Evolutionary conservation across 2,888 invertebrate species (phyloP), one percentile per base, ranked within the genome.

Genomic region (Pilophorus perplexus): DNA sequence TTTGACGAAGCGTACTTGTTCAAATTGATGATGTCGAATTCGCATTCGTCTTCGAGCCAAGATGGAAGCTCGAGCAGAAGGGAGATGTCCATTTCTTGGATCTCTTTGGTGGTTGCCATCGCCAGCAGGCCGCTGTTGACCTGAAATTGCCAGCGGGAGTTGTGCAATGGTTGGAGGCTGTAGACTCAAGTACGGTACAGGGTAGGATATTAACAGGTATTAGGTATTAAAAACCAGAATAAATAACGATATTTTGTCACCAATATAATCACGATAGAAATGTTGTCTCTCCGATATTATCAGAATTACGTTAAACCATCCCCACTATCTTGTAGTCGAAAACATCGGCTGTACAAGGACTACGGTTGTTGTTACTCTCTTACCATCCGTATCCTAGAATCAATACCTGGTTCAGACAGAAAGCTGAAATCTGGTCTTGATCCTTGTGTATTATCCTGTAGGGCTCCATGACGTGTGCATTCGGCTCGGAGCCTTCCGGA

Each of bases 381-480:
- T n/a, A n/a, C n/a, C n/a, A n/a, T n/a, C n/a, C n/a, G n/a, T n/a
- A n/a, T n/a, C n/a, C n/a, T n/a, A n/a, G n/a, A n/a, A n/a, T n/a
- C n/a, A n/a, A n/a, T 75, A 92, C 94, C 83, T 91, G 89, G 78
- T 96, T 97, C 67, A 97, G 83, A 76, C 97, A 96, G 82, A 99
- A 99, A 28, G 98, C 93, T 62, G 94, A 88, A 73, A 99, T 96
- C 66, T 95, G 92, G 78, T 99, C 99, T 79, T 96, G 96, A 76
- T 99, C 99, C 79, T 98, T 97, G 78, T 99, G 98, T 72, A 99
- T 93, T 73, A 99, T 93, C 72, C 96, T 85, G 68, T 95, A 92
- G 8, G 93, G 93, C 75, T 93, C 93, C 40, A 54, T 54, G 37
- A 66, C 57, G 6, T 16, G 66, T 37, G 25, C 67, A 16, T 66